Evolutionary conservation across 2,888 invertebrate species (phyloP).

Genomic region (Acanthococcus lagerstroemiae): DNA sequence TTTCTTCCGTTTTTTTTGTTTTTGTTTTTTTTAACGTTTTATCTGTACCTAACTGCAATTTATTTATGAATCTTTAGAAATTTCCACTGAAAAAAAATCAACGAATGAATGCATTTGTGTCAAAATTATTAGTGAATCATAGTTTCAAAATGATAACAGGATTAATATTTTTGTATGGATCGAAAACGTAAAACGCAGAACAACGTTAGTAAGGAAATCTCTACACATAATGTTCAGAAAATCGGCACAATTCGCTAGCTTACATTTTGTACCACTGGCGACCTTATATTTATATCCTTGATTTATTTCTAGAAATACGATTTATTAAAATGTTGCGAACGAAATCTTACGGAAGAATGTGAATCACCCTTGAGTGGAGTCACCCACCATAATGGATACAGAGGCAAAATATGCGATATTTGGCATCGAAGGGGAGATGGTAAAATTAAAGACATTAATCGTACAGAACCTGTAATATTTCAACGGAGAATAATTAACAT

Average conservation of each 20-base stretch:
- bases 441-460: background rate
- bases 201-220: conserved; percentile 24
- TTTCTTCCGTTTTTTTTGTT: no score
- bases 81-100: no score
- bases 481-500: no score
- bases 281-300: background rate
- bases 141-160: conserved; percentile 20
- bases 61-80: no score
- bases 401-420: conserved; percentile 27
- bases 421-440: conserved; percentile 25
- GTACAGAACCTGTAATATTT: no score
- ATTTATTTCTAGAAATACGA: conserved; percentile 18
- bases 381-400: conserved; percentile 22
- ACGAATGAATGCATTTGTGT: no score
- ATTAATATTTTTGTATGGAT: conserved; percentile 27
- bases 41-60: no score
- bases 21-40: no score
- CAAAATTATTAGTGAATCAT: no score
- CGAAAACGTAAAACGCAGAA: conserved; percentile 25
- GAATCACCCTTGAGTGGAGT: conserved; percentile 20
- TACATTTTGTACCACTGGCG: background rate
- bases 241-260: background rate
- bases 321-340: conserved; percentile 15
- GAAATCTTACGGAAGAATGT: background rate
- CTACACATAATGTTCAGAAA: no score